A percentile compares a stretch with the other conserved stretches of the same genome.
Evolutionary conservation across 2,113 vertebrate species (phyloP).

Genomic region (Rousettus leschenaultii): DNA sequence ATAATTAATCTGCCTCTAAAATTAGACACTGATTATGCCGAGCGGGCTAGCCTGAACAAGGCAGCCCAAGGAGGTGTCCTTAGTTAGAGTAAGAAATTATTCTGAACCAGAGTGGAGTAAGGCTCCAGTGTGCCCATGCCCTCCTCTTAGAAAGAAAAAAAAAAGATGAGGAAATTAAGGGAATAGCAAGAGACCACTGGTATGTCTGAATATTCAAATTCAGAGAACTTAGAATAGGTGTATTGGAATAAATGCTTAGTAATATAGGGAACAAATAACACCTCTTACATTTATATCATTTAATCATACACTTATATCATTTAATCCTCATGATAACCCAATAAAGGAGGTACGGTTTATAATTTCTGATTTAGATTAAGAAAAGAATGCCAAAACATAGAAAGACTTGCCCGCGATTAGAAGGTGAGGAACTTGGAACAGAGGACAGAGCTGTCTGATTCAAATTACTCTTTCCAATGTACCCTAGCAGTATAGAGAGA

Average conservation of each 20-base stretch:
- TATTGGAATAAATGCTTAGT: neutral
- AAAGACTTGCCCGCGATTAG: neutral
- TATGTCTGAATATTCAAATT: neutral
- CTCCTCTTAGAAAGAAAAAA: neutral
- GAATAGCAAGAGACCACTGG: neutral
- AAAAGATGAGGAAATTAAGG: neutral
- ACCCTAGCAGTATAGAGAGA: neutral
- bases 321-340: neutral
- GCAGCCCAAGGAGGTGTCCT: neutral
- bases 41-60: neutral
- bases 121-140: accelerated
- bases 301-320: neutral
- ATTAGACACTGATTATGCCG: neutral
- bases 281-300: neutral
- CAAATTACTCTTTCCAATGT: neutral
- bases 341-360: neutral
- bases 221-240: neutral
- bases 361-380: neutral
- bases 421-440: neutral
- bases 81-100: neutral
- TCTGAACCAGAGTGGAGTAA: neutral
- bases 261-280: accelerated
- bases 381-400: neutral
- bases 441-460: neutral
- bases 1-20: neutral